Evolutionary conservation across 2,113 vertebrate species (phyloP), one percentile per base, ranked within the genome.

Genomic region (Sakesphorus luctuosus): DNA sequence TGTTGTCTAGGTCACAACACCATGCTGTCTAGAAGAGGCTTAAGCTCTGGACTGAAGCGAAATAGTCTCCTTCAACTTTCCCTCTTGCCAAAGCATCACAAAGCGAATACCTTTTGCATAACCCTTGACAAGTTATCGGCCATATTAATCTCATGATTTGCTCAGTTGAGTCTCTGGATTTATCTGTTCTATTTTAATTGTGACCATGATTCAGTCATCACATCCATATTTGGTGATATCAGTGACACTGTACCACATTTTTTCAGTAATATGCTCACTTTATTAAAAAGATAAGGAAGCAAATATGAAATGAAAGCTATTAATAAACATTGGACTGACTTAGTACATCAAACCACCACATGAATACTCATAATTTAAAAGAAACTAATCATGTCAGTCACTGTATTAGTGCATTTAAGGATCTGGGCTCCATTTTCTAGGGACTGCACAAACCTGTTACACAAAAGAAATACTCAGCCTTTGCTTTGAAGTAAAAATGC

Each of bases 211-310:
- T 95, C 87, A 91, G 77, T 87, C 91, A 93, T 89, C 19, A 24
- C 28, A 63, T 82, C 40, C 53, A 31, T 79, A 95, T 82, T 85
- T 72, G 74, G 81, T 66, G 66, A 29, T 87, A 88, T 84, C 84
- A 65, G 52, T 59, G 58, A 94, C 95, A 94, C 77, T 25, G 62
- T 25, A 74, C 65, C 38, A 65, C 73, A 49, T 94, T 91, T 95
- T 94, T 93, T 73, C 89, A 87, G 85, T 92, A 94, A 96, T 94
- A 94, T 40, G 75, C 65, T 89, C 50, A 55, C 78, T 95, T 97
- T 93, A 96, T 96, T 97, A 95, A 97, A 96, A 93, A 96, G 95
- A 95, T 97, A 97, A 95, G 92, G 58, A 72, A 91, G 44, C 56
- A 96, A 94, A 93, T 93, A 94, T 92, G 91, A 96, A 96, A 96